Conservation (phyloP, 2,888 invertebrate species). For the Orthosia cruda region DNA sequence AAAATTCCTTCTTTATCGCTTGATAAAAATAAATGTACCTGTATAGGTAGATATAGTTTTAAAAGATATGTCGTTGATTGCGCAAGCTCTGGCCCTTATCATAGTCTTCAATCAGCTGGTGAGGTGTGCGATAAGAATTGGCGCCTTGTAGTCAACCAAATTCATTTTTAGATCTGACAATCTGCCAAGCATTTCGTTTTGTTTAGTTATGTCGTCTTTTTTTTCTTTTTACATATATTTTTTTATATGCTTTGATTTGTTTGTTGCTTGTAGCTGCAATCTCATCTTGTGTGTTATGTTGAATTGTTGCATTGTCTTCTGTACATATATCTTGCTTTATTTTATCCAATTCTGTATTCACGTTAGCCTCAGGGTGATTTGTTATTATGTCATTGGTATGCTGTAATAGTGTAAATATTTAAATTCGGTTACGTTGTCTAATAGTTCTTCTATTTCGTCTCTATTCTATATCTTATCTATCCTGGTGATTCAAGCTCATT, state of each 20-base stretch:
- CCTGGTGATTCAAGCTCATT: background rate
- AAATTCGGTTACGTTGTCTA: background rate
- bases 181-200: conserved; percentile 57
- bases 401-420: conserved; percentile 6
- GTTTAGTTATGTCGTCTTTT: conserved; percentile 1
- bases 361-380: background rate
- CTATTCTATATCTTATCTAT: background rate
- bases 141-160: conserved; percentile 55
- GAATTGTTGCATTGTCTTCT: background rate
- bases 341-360: background rate
- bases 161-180: conserved; percentile 48
- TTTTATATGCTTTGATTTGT: background rate
- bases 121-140: conserved; percentile 54
- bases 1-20: conserved; percentile 56
- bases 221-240: background rate
- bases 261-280: background rate
- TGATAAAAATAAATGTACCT: conserved; percentile 45
- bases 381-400: background rate
- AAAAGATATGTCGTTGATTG: conserved; percentile 28
- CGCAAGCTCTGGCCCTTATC: conserved; percentile 46
- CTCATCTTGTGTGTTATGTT: background rate
- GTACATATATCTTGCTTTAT: background rate
- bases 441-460: conserved; percentile 5
- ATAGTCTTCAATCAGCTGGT: conserved; percentile 31
- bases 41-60: conserved; percentile 22